Base-by-base conservation (phyloP, 2,888 invertebrate genomes). In the Drosophila ustulata region DNA sequence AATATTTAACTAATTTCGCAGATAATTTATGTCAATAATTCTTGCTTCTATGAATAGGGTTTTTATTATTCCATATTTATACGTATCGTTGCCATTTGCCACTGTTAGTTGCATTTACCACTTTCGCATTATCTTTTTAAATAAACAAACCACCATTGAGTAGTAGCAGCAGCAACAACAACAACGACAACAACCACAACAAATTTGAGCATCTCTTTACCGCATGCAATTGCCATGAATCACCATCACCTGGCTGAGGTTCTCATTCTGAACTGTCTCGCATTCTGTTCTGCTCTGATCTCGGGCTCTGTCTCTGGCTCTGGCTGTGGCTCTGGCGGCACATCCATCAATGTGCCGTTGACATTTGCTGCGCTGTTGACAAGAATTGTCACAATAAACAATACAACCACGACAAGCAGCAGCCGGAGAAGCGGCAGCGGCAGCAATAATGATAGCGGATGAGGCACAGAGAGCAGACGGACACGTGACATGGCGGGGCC, bases 351-450 rank as follows among this genome's bases (percentile, higher is more conserved):
- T 79, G 82, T 81, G 79, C 85, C 87, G 83, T 84, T 89, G 86
- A 88, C 86, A 86, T 86, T 86, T 84, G 89, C 83, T 77, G 80
- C 77, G 76, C 78, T 79, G 86, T 84, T 86, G 86, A 86, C 86
- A 86, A 84, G 87, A 89, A 86, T 84, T 86, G 86, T 86, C 86
- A 86, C 86, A 89, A 86, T 89, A 86, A 86, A 81, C 84, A 86
- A 88, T 82, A 83, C 85, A 85, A 80, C 79, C 66, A 71, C 75
- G 78, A 78, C 78, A 78, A 76, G 74, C 78, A 56, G 71, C 62
- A 59, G 66, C 71, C 34, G 47, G 43, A 63, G 34, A 53, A 43
- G 39, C 32, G 55, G 18, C 49, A 49, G 47, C 11, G 66, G 53
- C 61, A 63, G 56, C 64, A 71, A 83, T 78, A 86, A 83, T 71